Conservation (phyloP, 2,113 vertebrate genomes). For the Herpetotheres cachinnans region DNA sequence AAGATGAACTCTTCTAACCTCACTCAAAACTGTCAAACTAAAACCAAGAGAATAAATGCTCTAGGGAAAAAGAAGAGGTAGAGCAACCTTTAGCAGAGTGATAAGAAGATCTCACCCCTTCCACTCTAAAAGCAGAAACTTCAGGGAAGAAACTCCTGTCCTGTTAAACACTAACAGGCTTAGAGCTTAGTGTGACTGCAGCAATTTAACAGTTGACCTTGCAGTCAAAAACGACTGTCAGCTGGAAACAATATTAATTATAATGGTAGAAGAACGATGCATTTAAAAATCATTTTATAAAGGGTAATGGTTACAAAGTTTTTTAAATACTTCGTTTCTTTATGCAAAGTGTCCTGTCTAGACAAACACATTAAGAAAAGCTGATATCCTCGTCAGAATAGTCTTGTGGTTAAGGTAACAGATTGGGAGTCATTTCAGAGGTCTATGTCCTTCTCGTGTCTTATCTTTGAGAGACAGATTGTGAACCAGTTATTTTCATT, state of each 20-base stretch:
- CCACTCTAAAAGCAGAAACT: background rate
- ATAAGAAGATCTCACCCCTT: background rate
- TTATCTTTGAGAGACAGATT: constrained; percentile 53
- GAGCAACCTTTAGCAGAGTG: background rate
- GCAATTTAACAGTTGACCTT: constrained; percentile 51
- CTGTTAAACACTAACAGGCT: constrained; percentile 9
- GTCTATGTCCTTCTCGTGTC: constrained; percentile 13
- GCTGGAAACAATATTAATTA: constrained; percentile 33
- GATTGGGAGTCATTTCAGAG: background rate
- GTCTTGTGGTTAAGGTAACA: background rate
- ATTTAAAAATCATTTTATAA: background rate
- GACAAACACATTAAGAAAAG: background rate
- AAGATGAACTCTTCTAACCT: constrained; percentile 17
- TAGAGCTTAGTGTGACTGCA: constrained; percentile 2
- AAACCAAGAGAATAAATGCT: background rate
- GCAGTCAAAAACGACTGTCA: background rate
- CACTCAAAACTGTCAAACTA: background rate
- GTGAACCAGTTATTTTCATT: constrained; percentile 1
- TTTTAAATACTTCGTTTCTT: background rate
- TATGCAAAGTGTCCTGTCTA: background rate
- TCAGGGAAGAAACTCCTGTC: background rate
- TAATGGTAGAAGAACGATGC: background rate
- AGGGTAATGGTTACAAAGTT: background rate
- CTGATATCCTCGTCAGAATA: background rate
- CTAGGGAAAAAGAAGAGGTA: background rate